These are phyloP conservation scores for Tarsius wallacei DNA, from an alignment of 2,797 vertebrate genomes.

Conservation along the genomic window DNA sequence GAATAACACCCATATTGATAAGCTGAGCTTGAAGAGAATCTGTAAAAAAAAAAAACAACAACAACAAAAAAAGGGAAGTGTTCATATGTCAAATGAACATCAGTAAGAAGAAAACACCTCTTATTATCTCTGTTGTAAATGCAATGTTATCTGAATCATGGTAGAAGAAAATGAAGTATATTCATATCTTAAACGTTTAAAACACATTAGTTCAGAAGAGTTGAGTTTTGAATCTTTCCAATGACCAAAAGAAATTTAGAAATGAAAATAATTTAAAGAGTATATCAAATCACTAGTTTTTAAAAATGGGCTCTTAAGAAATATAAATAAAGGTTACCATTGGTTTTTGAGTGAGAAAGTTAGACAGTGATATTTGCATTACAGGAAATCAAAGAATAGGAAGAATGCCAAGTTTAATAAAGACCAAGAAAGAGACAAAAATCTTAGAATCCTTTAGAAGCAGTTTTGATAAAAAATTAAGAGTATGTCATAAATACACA, in stretches of 20 bases:
- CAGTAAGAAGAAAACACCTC: constrained; percentile 47
- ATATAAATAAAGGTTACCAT: constrained; percentile 82
- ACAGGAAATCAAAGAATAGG: constrained; percentile 87
- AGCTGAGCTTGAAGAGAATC: constrained; percentile 99
- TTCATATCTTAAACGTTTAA: constrained; percentile 39
- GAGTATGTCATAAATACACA: constrained; percentile 78
- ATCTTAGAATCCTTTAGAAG: constrained; percentile 85
- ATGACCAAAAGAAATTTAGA: constrained; percentile 61
- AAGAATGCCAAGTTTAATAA: constrained; percentile 88
- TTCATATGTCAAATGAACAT: constrained; percentile 45
- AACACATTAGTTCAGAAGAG: constrained; percentile 57
- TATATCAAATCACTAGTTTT: constrained; percentile 28
- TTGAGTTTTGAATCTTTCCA: constrained; percentile 57
- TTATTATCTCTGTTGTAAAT: constrained; percentile 41
- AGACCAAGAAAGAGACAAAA: constrained; percentile 86
- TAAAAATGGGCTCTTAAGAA: constrained; percentile 54
- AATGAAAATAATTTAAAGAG: constrained; percentile 46
- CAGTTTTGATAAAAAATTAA: constrained; percentile 77
- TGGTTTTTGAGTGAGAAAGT: constrained; percentile 84
- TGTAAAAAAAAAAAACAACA: constrained; percentile 87
- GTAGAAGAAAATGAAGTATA: constrained; percentile 42
- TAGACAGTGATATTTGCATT: constrained; percentile 78
- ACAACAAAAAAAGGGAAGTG: constrained; percentile 60
- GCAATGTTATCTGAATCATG: constrained; percentile 33
- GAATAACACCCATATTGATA: constrained; percentile 99